Conservation (phyloP, 2,113 vertebrate genomes). For the Tenrec ecaudatus region DNA sequence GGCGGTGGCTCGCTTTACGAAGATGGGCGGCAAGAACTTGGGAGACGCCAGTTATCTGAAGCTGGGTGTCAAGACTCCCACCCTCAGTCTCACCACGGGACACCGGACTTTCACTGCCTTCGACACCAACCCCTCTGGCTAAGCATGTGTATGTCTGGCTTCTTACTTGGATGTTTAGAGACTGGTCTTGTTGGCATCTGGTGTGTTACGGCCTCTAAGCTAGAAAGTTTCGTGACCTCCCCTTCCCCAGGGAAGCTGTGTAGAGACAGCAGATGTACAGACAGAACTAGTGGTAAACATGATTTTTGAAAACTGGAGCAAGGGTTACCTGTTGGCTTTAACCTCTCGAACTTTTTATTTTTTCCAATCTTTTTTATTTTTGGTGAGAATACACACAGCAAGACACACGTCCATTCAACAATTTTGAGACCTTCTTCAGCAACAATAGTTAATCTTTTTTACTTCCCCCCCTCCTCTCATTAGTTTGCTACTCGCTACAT, state of each 20-base stretch:
- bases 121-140: too few relatives aligned
- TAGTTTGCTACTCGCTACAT: background rate
- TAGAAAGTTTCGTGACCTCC: too few relatives aligned
- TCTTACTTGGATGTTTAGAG: background rate
- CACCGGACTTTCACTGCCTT: background rate
- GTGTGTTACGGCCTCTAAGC: background rate
- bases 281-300: background rate
- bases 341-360: background rate
- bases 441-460: background rate
- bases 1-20: slow-evolving; percentile 24
- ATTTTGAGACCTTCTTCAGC: background rate
- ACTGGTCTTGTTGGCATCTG: background rate
- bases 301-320: background rate
- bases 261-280: background rate
- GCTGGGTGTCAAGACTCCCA: background rate
- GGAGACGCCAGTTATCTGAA: background rate
- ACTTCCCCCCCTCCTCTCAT: too few relatives aligned
- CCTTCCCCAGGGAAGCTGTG: background rate
- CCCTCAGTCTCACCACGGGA: background rate
- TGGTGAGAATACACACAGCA: background rate
- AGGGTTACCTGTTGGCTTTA: background rate
- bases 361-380: background rate
- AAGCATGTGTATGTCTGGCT: background rate
- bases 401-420: background rate
- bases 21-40: background rate